Evolutionary conservation across 2,888 invertebrate species (phyloP).

Genomic region (Kuschelorhynchus macadamiae): DNA sequence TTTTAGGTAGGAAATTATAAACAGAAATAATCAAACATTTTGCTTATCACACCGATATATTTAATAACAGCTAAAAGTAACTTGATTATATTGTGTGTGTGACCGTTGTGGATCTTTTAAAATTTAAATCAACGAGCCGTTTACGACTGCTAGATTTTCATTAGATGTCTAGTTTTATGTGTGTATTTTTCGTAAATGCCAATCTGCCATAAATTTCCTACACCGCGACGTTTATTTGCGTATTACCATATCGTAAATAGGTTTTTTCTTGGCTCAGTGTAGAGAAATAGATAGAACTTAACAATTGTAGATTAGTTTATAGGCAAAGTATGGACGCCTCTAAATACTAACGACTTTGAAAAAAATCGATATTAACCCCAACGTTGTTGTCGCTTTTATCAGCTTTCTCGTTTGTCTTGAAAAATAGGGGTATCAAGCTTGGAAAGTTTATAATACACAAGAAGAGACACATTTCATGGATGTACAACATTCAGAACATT

Average conservation of each 20-base stretch:
- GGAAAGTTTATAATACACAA: too few relatives aligned
- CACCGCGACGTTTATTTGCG: constrained; percentile 46
- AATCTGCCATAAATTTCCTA: constrained; percentile 50
- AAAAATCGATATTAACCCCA: not conserved
- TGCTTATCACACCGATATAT: too few relatives aligned
- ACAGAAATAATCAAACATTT: too few relatives aligned
- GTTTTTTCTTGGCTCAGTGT: constrained; percentile 32
- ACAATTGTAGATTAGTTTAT: constrained; percentile 34
- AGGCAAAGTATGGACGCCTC: constrained; percentile 2
- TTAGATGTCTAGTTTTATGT: constrained; percentile 49
- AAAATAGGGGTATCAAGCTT: too few relatives aligned
- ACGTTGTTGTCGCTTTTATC: not conserved
- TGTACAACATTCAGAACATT: too few relatives aligned
- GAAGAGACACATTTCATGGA: too few relatives aligned
- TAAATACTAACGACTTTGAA: too few relatives aligned
- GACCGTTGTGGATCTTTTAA: too few relatives aligned
- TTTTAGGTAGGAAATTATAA: too few relatives aligned
- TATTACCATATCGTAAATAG: constrained; percentile 52
- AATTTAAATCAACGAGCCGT: constrained; percentile 32
- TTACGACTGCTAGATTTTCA: constrained; percentile 48
- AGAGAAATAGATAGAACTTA: constrained; percentile 36
- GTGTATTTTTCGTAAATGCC: constrained; percentile 47
- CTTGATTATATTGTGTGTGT: too few relatives aligned
- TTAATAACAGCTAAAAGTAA: too few relatives aligned
- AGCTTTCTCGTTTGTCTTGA: too few relatives aligned